Conservation (phyloP, 2,888 invertebrate species). For the Leptopterna dolabrata region DNA sequence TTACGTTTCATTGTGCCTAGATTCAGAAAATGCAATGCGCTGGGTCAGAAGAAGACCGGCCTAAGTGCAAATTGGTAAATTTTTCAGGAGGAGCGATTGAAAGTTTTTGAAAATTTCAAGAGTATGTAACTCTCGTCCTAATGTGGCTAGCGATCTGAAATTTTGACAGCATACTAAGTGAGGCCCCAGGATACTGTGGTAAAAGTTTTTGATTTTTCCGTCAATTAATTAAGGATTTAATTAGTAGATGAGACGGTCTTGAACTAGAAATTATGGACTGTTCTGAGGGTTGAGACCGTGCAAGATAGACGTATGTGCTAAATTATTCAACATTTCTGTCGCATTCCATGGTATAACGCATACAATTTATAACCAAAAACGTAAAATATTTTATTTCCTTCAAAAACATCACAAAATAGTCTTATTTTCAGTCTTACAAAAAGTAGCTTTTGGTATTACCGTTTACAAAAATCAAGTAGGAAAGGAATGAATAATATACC, state of each 20-base stretch:
- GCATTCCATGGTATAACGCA: not conserved
- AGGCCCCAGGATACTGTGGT: not conserved
- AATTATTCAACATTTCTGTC: not conserved
- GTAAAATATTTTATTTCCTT: not conserved
- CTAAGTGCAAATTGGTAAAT: not conserved
- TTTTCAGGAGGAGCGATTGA: conserved; percentile 2
- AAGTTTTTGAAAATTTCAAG: not conserved
- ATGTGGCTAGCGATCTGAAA: not conserved
- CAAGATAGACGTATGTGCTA: too few species aligned
- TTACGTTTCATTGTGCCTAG: too few species aligned
- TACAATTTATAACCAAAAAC: too few species aligned
- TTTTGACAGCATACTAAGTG: not conserved
- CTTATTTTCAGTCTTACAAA: too few species aligned
- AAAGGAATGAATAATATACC: too few species aligned
- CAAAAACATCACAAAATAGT: too few species aligned
- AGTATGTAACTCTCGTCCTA: not conserved
- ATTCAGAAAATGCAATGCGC: too few species aligned
- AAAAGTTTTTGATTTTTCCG: not conserved
- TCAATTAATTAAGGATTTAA: not conserved
- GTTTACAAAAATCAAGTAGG: too few species aligned
- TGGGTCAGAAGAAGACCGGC: not conserved
- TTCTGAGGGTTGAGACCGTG: too few species aligned
- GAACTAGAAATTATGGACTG: not conserved
- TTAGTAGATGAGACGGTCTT: not conserved
- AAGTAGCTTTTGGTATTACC: too few species aligned